These are phyloP conservation scores for Pogonomyrmex californicus DNA, from an alignment of 1,140 invertebrate species.

Conservation along the genomic window DNA sequence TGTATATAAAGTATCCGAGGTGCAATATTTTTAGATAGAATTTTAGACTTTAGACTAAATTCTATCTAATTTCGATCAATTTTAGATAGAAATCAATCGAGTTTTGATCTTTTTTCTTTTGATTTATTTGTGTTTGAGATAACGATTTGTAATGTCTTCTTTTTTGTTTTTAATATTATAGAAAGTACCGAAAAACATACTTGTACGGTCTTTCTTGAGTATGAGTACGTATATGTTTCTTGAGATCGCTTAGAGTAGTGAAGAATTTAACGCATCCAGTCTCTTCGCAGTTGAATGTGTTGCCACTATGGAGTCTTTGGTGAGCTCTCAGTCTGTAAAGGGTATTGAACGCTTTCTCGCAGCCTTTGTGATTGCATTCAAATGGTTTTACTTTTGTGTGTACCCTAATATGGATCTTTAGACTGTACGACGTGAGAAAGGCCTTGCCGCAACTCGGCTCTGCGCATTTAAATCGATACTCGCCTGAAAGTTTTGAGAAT, in stretches of 20 bases:
- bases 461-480: slow-evolving; percentile 97
- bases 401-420: slow-evolving; percentile 97
- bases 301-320: slow-evolving; percentile 96
- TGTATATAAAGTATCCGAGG: not conserved
- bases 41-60: too few species aligned
- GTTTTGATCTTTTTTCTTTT: slow-evolving; percentile 8
- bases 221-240: slow-evolving; percentile 97
- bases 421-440: slow-evolving; percentile 97
- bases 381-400: slow-evolving; percentile 98
- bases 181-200: slow-evolving; percentile 87
- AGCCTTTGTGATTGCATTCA: slow-evolving; percentile 92
- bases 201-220: slow-evolving; percentile 97
- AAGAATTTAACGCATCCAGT: slow-evolving; percentile 96
- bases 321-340: slow-evolving; percentile 97
- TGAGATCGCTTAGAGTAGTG: slow-evolving; percentile 96
- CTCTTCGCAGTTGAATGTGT: slow-evolving; percentile 97
- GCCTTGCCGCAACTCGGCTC: slow-evolving; percentile 96
- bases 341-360: slow-evolving; percentile 98
- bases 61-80: too few species aligned
- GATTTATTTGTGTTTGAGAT: slow-evolving; percentile 30
- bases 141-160: slow-evolving; percentile 17
- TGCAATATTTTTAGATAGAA: not conserved
- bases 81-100: not conserved
- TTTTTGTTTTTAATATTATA: slow-evolving; percentile 42
- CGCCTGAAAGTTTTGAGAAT: slow-evolving; percentile 90